Base-by-base conservation (phyloP, 2,113 vertebrate species). In the Petaurus breviceps region DNA sequence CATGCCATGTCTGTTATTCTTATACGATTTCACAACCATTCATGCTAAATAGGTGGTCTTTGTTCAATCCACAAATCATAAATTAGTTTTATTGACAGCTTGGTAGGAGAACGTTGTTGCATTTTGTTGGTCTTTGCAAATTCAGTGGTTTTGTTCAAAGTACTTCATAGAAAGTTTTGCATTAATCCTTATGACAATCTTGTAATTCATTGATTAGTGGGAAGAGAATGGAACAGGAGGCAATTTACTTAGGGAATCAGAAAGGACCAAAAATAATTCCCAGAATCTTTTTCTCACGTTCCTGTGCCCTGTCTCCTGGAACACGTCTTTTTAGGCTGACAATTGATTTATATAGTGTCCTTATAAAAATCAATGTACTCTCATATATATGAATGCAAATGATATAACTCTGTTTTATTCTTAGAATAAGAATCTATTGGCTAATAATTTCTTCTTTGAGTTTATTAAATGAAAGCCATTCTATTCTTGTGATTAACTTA, bases 261-360 rank as follows among this genome's bases (percentile, higher is more conserved):
- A 16, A 49, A n/a, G 93, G 90, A 5, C 11, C 12, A 77, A 91
- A 94, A 25, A 31, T 12, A 19, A 31, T 28, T 96, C 28, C 31
- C 4, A 94, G 46, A 94, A 94, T 52, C 1, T 91, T 96, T 31
- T 61, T 55, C 90, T 93, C 10, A 89, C 47, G 61, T 16, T n/a
- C 47, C 23, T 49, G 91, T 95, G 25, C 51, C 28, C 26, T 19
- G 37, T 77, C 12, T 77, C 22, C 89, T 92, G 52, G 50, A 52
- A n/a, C 57, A 94, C n/a, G 14, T 53, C 93, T 96, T 95, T 94
- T n/a, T n/a, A n/a, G 31, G 4, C 61, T 77, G 37, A 77, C 31
- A 77, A 37, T n/a, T n/a, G 37, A 77, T n/a, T 77, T n/a, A 77
- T 37, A 94, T 95, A 37, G 46, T 50, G 11, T 91, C 53, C 52